phyloP scores from a whole-genome alignment of 2,113 vertebrate species.

The Garra rufa region DNA sequence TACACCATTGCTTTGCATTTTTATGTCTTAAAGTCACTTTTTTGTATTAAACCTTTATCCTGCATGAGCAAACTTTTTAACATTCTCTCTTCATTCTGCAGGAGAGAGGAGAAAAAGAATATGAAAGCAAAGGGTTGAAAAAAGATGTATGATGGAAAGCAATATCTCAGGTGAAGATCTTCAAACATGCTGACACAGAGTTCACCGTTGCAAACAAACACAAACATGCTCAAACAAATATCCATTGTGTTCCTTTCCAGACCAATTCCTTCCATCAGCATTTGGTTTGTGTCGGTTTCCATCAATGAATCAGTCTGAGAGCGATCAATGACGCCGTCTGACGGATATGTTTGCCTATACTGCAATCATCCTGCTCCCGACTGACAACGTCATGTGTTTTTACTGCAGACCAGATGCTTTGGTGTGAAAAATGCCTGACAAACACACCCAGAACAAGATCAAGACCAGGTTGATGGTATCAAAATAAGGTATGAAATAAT shows the following conservation, averaged over 20 bases:
- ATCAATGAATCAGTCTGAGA: conserved; percentile 17
- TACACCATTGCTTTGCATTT: background rate
- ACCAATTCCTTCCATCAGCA: background rate
- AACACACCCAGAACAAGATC: no score
- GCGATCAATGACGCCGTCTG: background rate
- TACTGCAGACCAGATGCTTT: background rate
- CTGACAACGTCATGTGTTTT: background rate
- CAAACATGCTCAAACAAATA: conserved; percentile 8
- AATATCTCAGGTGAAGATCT: background rate
- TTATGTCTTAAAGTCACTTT: background rate
- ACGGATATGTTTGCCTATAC: background rate
- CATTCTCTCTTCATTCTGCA: background rate
- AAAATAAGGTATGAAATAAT: no score
- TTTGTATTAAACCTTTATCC: background rate
- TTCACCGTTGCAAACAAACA: background rate
- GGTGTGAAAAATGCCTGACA: no score
- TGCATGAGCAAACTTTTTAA: background rate
- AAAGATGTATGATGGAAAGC: background rate
- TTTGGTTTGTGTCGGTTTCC: background rate
- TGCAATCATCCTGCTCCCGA: background rate
- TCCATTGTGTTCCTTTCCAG: background rate
- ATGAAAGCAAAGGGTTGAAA: background rate
- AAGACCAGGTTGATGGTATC: no score
- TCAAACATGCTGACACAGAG: conserved; percentile 3
- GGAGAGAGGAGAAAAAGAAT: background rate